Base-by-base conservation (phyloP, 2,888 invertebrate genomes). In the Urechis unicinctus region DNA sequence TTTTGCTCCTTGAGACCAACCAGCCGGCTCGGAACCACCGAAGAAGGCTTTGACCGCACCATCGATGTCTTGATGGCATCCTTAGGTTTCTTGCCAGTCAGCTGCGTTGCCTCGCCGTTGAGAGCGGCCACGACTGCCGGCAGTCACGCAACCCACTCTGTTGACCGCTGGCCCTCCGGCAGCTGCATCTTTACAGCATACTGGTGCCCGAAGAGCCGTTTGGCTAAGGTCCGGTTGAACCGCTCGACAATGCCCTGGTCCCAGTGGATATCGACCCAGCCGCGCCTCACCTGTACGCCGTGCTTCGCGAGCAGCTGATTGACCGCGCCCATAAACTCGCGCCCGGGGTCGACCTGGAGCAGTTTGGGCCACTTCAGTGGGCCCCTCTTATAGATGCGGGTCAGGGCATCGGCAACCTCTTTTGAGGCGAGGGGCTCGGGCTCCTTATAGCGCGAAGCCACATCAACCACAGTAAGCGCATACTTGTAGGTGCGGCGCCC, bases 391-490 rank as follows among this genome's bases (percentile, higher is more conserved):
- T 61, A 61, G 22, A 61, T 61, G 28, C 58, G 53, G 9, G 57
- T 52, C 36, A 62, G 55, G 1, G 62, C 60, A 21, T 49, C 30
- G 21, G 60, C 57, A n/a, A 60, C 59, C 57, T 60, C 60, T 53
- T 62, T 62, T 4, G 57, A 50, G 17, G 57, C 55, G 4, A 63
- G 30, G 17, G 63, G 61, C 31, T 63, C 61, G 46, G 63, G 60
- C 52, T 58, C 59, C 55, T 64, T 64, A 13, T 52, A 58, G 9
- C 62, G 57, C 6, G 44, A 29, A n/a, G 53, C 61, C n/a, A 62
- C 56, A 56, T 64, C 57, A 46, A 62, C 61, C 5, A 61, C 42
- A 5, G 58, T 60, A 26, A 63, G 47, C 17, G 59, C 61, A 49
- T 61, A 64, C 49, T 62, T 62, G 45, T 61, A 61, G 30, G 53